Conservation (phyloP, 2,113 vertebrate genomes). For the Pica pica region DNA sequence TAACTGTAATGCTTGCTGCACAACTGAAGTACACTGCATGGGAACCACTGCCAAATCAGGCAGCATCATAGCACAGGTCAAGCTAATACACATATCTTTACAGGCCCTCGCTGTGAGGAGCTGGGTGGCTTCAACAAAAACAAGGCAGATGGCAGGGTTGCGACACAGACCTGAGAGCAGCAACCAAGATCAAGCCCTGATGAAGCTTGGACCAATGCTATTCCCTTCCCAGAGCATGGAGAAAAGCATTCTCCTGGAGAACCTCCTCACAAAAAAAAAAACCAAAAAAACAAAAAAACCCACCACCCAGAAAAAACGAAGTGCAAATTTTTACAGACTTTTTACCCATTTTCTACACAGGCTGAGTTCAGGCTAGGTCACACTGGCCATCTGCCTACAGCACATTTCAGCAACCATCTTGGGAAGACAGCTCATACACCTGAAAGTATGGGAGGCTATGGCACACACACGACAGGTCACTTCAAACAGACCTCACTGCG, state of each 20-base stretch:
- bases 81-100: background rate
- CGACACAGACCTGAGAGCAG: background rate
- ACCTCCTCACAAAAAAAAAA: background rate
- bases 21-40: background rate
- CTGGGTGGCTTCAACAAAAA: background rate
- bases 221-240: background rate
- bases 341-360: background rate
- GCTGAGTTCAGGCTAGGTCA: background rate
- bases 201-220: background rate
- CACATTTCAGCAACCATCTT: background rate
- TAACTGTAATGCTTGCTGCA: background rate
- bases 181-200: background rate
- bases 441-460: background rate
- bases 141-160: background rate
- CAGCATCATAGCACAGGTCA: background rate
- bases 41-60: background rate
- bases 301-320: background rate
- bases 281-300: too few relatives aligned
- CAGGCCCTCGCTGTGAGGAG: fast-evolving
- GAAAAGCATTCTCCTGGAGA: background rate
- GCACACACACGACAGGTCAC: background rate
- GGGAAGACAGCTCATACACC: background rate
- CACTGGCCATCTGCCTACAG: background rate
- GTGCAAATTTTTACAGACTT: background rate
- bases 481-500: background rate